Base-by-base conservation (phyloP, 2,888 invertebrate species). In the Tipula unca region DNA sequence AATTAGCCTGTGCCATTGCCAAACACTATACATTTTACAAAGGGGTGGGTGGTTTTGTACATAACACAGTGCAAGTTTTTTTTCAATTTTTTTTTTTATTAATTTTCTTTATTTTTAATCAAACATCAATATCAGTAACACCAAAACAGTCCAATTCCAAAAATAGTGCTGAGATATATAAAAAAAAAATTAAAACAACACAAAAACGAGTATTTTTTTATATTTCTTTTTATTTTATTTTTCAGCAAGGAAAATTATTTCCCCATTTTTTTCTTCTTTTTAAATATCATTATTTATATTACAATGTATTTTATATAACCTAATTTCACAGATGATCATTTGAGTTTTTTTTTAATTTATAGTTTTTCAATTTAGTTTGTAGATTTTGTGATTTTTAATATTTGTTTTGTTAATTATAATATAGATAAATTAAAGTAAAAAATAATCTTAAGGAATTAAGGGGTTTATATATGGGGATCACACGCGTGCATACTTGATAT, bases 81-180 rank as follows among this genome's bases (percentile, higher is more conserved):
- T 85, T 35, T 35, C 82, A 84, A 35, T 86, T 86, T 84, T 86
- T 85, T 85, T 82, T 85, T 85, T 83, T 84, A 3, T 69, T 82
- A 84, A 39, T 85, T 48, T 69, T 35, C 32, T 85, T 86, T 36
- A 32, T 86, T 84, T 85, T 54, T 84, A 48, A 86, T 84, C 20
- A 83, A 86, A 84, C 69, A 69, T 25, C 25, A 69, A 69, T 69
- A 69, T 69, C 69, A 85, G 86, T 86, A 85, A 90, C 90, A 90
- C 90, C 90, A 90, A 90, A 90, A 90, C 90, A 90, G 90, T 29
- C 85, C 85, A 48, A 85, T 85, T 85, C 85, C 85, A 85, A 32
- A 85, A 85, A 48, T 17, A 69, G n/a, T 36, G 48, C 48, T 54
- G 85, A 85, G 48, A 54, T 29, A 85, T 85, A 87, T 87, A 87